These are phyloP conservation scores for Cardiocondyla obscurior DNA, from an alignment of 1,140 invertebrate genomes.

Conservation along the genomic window DNA sequence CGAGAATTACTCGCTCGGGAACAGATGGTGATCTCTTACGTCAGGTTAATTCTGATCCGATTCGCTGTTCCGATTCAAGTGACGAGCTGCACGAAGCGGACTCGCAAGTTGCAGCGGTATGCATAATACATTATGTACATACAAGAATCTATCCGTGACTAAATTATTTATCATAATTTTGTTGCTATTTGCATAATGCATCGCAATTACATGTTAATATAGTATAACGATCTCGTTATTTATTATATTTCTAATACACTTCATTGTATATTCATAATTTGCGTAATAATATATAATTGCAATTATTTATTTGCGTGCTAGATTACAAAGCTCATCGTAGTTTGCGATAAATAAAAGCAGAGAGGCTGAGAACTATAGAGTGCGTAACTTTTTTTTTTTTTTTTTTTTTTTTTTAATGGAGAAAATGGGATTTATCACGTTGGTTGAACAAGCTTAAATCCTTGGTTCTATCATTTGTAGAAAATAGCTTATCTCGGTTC, in stretches of 20 bases:
- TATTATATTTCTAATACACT: background rate
- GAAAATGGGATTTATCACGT: too few relatives aligned
- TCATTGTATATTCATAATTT: background rate
- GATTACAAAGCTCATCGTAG: background rate
- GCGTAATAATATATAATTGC: background rate
- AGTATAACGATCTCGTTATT: background rate
- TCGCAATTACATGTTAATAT: background rate
- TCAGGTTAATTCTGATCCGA: constrained; percentile 4
- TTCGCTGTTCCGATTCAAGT: background rate
- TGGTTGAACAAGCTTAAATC: too few relatives aligned
- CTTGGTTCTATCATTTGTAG: too few relatives aligned
- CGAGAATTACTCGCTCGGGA: constrained; percentile 22
- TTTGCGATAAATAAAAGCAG: too few relatives aligned
- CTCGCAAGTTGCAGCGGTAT: background rate
- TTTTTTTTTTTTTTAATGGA: too few relatives aligned
- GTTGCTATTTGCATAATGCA: background rate
- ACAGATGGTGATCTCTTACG: background rate
- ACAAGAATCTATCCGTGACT: background rate
- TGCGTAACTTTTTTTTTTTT: too few relatives aligned
- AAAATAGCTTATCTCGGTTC: too few relatives aligned
- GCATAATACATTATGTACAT: background rate
- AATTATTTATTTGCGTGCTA: background rate
- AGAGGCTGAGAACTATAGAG: too few relatives aligned
- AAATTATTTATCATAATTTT: background rate
- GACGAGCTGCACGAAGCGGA: background rate